phyloP scores from a whole-genome alignment of 2,888 invertebrate species.

The Chymomyza fuscimana region DNA sequence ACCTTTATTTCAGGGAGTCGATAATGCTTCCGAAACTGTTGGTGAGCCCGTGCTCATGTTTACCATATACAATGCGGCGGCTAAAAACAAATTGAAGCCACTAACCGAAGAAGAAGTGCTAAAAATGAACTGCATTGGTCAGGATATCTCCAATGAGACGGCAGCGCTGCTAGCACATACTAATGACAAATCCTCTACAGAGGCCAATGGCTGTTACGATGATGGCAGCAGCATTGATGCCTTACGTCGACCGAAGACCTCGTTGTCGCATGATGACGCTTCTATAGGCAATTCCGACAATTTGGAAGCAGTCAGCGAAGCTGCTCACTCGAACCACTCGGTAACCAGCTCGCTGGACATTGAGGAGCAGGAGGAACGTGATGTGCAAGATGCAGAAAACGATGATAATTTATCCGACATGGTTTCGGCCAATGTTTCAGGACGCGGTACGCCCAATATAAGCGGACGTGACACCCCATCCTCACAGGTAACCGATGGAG shows the following conservation, averaged over 20 bases:
- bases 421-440: slow-evolving; percentile 96
- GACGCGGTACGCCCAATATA: slow-evolving; percentile 96
- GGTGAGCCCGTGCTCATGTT: slow-evolving; percentile 85
- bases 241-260: slow-evolving; percentile 82
- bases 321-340: slow-evolving; percentile 94
- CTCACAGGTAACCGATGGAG: slow-evolving; percentile 92
- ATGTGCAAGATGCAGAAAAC: slow-evolving; percentile 82
- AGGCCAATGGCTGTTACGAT: slow-evolving; percentile 61
- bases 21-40: slow-evolving; percentile 28
- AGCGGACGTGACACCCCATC: slow-evolving; percentile 98
- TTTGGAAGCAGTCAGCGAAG: slow-evolving; percentile 96
- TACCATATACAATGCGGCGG: slow-evolving; percentile 82
- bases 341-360: slow-evolving; percentile 94
- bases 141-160: slow-evolving; percentile 65
- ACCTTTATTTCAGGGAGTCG: background rate
- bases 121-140: slow-evolving; percentile 79
- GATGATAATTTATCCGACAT: slow-evolving; percentile 97
- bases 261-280: slow-evolving; percentile 94
- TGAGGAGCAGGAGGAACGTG: slow-evolving; percentile 84
- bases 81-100: slow-evolving; percentile 85
- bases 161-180: slow-evolving; percentile 38
- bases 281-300: slow-evolving; percentile 96
- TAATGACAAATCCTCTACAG: slow-evolving; percentile 58
- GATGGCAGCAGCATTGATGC: slow-evolving; percentile 71
- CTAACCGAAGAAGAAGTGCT: slow-evolving; percentile 85